These are phyloP conservation scores for Cosmopolites sordidus DNA, from an alignment of 2,888 invertebrate genomes.

Conservation along the genomic window DNA sequence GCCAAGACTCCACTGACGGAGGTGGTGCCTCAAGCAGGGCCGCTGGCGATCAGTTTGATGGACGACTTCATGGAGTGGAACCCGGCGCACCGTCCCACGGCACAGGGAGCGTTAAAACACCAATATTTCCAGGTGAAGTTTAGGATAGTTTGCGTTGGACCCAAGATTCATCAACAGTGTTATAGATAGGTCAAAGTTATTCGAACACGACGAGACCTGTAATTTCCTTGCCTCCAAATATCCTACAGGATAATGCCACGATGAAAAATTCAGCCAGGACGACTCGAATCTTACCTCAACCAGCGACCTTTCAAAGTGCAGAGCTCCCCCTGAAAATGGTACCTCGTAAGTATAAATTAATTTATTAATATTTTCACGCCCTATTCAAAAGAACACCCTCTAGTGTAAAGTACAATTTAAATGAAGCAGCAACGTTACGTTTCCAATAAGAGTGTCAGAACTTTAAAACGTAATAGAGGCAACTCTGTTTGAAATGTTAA, in stretches of 20 bases:
- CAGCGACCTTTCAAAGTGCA: background rate
- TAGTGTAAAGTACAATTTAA: too few species aligned
- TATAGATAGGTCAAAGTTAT: conserved; percentile 42
- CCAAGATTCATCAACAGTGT: conserved; percentile 9
- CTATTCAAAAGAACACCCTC: too few species aligned
- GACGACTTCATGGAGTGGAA: conserved; percentile 88
- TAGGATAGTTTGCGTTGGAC: too few species aligned
- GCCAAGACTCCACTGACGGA: conserved; percentile 74
- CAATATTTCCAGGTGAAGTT: conserved; percentile 47
- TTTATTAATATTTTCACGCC: background rate
- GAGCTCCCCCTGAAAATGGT: too few species aligned
- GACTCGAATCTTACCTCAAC: conserved; percentile 11
- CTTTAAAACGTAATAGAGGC: too few species aligned
- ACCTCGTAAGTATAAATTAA: background rate
- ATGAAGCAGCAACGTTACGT: too few species aligned
- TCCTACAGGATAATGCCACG: conserved; percentile 12
- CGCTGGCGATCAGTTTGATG: conserved; percentile 77
- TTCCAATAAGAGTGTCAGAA: too few species aligned
- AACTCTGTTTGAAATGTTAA: too few species aligned
- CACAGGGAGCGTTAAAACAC: conserved; percentile 80
- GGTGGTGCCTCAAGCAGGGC: conserved; percentile 77
- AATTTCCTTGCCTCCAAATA: conserved; percentile 16
- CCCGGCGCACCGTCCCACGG: conserved; percentile 87
- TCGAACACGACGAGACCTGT: conserved; percentile 32
- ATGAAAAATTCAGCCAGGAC: conserved; percentile 13